These are phyloP conservation scores for Procambarus virginalis DNA, from an alignment of 1,140 invertebrate genomes.

Conservation along the genomic window DNA sequence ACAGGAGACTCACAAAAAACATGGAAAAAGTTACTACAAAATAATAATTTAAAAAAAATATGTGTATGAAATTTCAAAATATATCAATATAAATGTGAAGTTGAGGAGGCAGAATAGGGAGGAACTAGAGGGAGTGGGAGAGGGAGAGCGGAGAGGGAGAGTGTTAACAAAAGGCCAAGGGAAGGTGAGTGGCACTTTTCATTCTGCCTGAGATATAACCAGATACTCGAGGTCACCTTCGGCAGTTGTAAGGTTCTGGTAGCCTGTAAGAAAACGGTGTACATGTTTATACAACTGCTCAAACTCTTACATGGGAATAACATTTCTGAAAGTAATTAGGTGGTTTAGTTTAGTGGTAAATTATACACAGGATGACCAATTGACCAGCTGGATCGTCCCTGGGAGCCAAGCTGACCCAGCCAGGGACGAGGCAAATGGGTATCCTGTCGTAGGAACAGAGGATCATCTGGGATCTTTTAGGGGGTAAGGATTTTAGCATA, in stretches of 20 bases:
- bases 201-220: slow-evolving; percentile 32
- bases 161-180: background rate
- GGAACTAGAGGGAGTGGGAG: background rate
- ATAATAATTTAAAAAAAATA: background rate
- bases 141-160: background rate
- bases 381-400: background rate
- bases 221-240: slow-evolving; percentile 52
- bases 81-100: background rate
- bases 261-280: slow-evolving; percentile 60
- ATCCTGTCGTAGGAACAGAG: background rate
- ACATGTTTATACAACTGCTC: background rate
- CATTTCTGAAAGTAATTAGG: background rate
- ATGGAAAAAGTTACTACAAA: background rate
- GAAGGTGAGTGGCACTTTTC: slow-evolving; percentile 16
- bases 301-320: background rate
- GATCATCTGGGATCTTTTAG: background rate
- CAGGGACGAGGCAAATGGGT: background rate
- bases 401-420: background rate
- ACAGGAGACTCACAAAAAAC: too few relatives aligned
- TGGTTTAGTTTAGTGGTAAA: background rate
- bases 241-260: slow-evolving; percentile 65
- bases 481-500: background rate
- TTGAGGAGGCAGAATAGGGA: background rate
- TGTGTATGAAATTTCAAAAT: background rate
- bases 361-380: background rate